These are phyloP conservation scores for Teleopsis dalmanni DNA, from an alignment of 1,140 invertebrate species.

Conservation along the genomic window DNA sequence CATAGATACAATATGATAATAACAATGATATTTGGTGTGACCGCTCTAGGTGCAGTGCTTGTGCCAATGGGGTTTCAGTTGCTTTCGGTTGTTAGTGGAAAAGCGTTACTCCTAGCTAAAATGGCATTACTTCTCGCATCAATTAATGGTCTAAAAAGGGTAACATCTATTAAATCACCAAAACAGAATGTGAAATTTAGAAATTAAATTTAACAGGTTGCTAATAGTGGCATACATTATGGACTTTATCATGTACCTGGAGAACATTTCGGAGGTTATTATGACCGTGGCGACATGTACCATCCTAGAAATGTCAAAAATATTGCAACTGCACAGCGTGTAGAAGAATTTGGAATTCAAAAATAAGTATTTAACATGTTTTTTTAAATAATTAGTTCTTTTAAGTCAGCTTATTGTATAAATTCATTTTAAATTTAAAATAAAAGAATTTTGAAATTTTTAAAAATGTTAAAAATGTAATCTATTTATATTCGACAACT, in stretches of 20 bases:
- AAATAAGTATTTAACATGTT: too few relatives aligned
- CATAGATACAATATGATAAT: constrained; percentile 56
- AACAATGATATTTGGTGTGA: constrained; percentile 64
- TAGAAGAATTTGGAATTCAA: constrained; percentile 17
- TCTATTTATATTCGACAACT: neutral
- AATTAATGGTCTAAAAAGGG: constrained; percentile 66
- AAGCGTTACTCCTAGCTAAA: constrained; percentile 65
- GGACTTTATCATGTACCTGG: constrained; percentile 39
- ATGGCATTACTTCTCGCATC: constrained; percentile 68
- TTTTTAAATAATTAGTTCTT: too few relatives aligned
- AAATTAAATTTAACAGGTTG: too few relatives aligned
- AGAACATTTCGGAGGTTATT: constrained; percentile 32
- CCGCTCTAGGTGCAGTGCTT: constrained; percentile 61
- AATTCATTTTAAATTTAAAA: constrained; percentile 13
- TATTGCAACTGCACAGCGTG: constrained; percentile 21
- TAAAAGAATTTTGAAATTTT: constrained; percentile 11
- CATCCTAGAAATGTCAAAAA: constrained; percentile 35
- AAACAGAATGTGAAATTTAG: too few relatives aligned
- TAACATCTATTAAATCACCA: too few relatives aligned
- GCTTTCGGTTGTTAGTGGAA: constrained; percentile 65
- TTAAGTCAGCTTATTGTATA: neutral
- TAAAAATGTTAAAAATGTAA: neutral
- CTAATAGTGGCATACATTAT: constrained; percentile 38
- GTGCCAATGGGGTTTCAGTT: constrained; percentile 72
- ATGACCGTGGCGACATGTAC: constrained; percentile 35